Conservation (phyloP, 2,888 invertebrate genomes). For the Zygaena filipendulae region DNA sequence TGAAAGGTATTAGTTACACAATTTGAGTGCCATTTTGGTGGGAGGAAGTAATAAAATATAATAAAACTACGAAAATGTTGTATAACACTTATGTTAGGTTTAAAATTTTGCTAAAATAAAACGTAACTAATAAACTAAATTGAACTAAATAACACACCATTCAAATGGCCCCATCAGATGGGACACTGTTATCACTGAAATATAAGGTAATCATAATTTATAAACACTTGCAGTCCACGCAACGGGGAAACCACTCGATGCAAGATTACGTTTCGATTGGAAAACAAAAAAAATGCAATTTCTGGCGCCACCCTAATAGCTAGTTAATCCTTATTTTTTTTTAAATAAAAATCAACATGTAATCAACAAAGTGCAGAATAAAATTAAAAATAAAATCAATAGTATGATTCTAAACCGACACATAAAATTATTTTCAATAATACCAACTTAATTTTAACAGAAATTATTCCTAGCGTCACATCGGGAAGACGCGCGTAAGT, state of each 20-base stretch:
- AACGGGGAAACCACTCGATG: constrained; percentile 38
- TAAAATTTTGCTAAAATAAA: constrained; percentile 69
- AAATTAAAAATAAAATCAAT: constrained; percentile 67
- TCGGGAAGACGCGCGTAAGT: constrained; percentile 25
- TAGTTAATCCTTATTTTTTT: constrained; percentile 50
- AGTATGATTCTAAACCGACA: constrained; percentile 61
- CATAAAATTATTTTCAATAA: constrained; percentile 66
- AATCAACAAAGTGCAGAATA: constrained; percentile 64
- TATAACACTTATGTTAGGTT: constrained; percentile 66
- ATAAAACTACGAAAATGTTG: constrained; percentile 62
- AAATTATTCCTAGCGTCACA: constrained; percentile 50
- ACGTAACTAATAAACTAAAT: constrained; percentile 70
- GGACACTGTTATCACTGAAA: constrained; percentile 57
- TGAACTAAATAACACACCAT: constrained; percentile 67
- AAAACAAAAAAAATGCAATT: constrained; percentile 55
- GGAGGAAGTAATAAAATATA: constrained; percentile 58
- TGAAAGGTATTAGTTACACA: constrained; percentile 25
- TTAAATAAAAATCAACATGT: constrained; percentile 57
- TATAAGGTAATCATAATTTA: constrained; percentile 52
- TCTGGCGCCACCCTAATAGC: constrained; percentile 51
- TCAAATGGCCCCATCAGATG: constrained; percentile 54
- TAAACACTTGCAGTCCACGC: constrained; percentile 36
- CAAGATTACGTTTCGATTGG: constrained; percentile 29
- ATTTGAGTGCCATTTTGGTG: constrained; percentile 57
- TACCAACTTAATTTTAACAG: constrained; percentile 66